phyloP scores from a whole-genome alignment of 2,113 vertebrate genomes.

The Bubo scandiacus region DNA sequence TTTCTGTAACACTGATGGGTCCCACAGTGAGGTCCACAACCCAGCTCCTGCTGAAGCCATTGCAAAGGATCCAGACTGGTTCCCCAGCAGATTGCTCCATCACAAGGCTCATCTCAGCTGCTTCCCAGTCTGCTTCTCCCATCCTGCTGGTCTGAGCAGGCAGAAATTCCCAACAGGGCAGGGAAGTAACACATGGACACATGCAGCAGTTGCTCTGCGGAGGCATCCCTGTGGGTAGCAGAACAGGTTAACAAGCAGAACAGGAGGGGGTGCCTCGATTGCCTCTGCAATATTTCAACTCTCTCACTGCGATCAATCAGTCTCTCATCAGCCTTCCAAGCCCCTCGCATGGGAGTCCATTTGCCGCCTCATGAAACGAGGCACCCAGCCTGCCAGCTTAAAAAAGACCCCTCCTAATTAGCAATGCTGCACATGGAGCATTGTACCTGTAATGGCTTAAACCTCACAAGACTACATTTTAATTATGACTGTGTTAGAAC shows the following conservation, averaged over 20 bases:
- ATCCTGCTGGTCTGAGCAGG: not conserved
- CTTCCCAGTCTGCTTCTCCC: not conserved
- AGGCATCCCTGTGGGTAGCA: not conserved
- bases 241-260: too few relatives aligned
- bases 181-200: accelerated
- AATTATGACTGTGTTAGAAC: constrained; percentile 3
- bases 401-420: not conserved
- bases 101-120: not conserved
- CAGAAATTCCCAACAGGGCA: not conserved
- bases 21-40: not conserved
- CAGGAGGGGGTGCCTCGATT: not conserved
- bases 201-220: accelerated
- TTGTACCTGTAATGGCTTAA: not conserved
- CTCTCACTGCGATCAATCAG: not conserved
- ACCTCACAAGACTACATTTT: not conserved
- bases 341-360: accelerated
- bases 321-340: not conserved
- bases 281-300: not conserved
- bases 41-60: not conserved
- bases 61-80: not conserved
- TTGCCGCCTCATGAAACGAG: accelerated
- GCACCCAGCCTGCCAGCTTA: not conserved
- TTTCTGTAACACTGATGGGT: not conserved
- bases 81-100: not conserved
- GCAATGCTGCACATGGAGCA: not conserved